Base-by-base conservation (phyloP, 1,140 invertebrate genomes). In the Habropoda laboriosa region DNA sequence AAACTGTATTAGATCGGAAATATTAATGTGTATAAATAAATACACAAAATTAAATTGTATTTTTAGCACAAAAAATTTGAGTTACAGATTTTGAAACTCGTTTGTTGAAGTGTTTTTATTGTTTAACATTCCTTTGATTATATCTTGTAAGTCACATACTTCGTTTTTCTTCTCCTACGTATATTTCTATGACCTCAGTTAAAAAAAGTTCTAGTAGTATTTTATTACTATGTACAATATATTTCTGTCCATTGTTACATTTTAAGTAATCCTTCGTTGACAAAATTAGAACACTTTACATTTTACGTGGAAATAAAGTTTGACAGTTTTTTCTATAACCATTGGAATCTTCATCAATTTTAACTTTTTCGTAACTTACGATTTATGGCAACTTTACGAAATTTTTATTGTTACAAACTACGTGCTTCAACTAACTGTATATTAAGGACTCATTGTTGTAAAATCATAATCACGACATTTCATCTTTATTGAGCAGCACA, bases 401-500 rank as follows among this genome's bases (percentile, higher is more conserved):
- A 49, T 21, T 21, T 51, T 6, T 1, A 42, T 67, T 42, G 3
- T 55, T 38, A 40, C 3, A 24, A 67, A 57, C 27, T 53, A 53
- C 21, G 5, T 32, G 27, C 13, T 32, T 80, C 18, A 5, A n/a
- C 3, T 58, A 75, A 32, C 12, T 45, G 53, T 40, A 21, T 51
- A 57, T 79, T 24, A 57, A 61, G 35, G 27, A 42, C 38, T 70
- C 58, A 51, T 75, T 58, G 24, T 27, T 67, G 58, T 40, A 79
- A 55, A 79, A 74, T 58, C 32, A 13, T 75, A 40, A 51, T 71
- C 30, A 38, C 16, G 49, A 51, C 30, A 58, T 75, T 74, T 45
- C 63, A n/a, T 45, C n/a, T 80, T 63, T 55, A 60, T 53, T 68
- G 57, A 70, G 55, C 75, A 78, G 67, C 42, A 78, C 67, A 78